These are phyloP conservation scores for Sarcophaga carnaria DNA, from an alignment of 2,888 invertebrate species.

Conservation along the genomic window DNA sequence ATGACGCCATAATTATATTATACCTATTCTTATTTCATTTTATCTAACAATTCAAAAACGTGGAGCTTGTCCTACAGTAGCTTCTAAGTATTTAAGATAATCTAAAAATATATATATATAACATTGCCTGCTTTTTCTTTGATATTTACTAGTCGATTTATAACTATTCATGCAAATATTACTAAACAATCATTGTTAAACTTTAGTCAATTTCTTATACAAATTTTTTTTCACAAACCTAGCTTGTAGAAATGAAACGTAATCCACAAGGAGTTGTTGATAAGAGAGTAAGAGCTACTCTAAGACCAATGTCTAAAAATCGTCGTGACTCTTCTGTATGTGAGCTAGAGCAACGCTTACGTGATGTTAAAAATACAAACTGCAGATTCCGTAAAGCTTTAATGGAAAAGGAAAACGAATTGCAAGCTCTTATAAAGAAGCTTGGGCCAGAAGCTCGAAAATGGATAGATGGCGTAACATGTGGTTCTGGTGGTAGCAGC, in stretches of 20 bases:
- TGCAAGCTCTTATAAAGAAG: slow-evolving; percentile 84
- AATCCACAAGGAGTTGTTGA: slow-evolving; percentile 92
- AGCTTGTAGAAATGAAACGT: slow-evolving; percentile 94
- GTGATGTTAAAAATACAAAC: slow-evolving; percentile 92
- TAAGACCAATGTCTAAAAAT: slow-evolving; percentile 91
- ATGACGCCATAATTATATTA: neutral
- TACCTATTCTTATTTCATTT: neutral
- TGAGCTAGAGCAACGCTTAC: slow-evolving; percentile 91
- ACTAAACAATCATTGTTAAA: neutral
- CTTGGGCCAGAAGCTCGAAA: slow-evolving; percentile 81
- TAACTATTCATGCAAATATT: slow-evolving; percentile 58
- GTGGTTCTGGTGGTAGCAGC: slow-evolving; percentile 73
- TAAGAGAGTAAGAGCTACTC: slow-evolving; percentile 92
- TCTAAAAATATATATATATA: neutral
- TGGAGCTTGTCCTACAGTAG: neutral
- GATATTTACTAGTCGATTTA: neutral
- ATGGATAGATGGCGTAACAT: slow-evolving; percentile 81
- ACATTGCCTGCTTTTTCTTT: slow-evolving; percentile 7
- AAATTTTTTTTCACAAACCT: slow-evolving; percentile 65
- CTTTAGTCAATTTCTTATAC: neutral
- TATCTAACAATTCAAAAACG: neutral
- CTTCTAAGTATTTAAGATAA: neutral
- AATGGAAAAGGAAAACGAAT: slow-evolving; percentile 91
- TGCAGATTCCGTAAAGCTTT: slow-evolving; percentile 91
- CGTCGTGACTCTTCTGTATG: slow-evolving; percentile 91